Base-by-base conservation (phyloP, 2,113 vertebrate genomes). In the Atrichornis clamosus region DNA sequence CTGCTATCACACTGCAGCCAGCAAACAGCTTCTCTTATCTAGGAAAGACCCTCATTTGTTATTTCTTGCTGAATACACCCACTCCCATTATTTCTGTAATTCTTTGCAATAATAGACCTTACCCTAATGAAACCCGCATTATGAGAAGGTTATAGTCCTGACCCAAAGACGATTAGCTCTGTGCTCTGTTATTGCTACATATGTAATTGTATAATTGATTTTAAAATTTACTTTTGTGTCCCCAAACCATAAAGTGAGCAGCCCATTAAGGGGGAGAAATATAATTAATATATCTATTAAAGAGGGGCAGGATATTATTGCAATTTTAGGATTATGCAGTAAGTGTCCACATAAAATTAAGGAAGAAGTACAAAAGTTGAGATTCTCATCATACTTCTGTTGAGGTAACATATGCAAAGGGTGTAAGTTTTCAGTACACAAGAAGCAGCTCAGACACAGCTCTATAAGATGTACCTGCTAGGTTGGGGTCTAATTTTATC, bases 171-270 rank as follows among this genome's bases (percentile, higher is more conserved):
- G 98, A 98, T 98, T 98, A 98, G 98, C 97, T 97, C 95, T 97
- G 89, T 96, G 77, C 97, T 96, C 96, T 84, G 89, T 97, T 98
- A 97, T 98, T 97, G 82, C 97, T 98, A 98, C 98, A 98, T 98
- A 95, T 98, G 98, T 98, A 98, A 98, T 98, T 98, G 97, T 97
- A 97, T 98, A 98, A 99, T 98, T 98, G 98, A 98, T 98, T 98
- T 97, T 97, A 97, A 97, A 97, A 97, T 98, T 97, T 98, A 97
- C 97, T 98, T 98, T 97, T 97, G 96, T 97, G 96, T 96, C 93
- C 93, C 65, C 94, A 97, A 96, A 97, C 91, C 89, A 87, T 96
- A 97, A 97, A 94, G 79, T 33, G 89, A 97, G 94, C 92, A 97
- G 96, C 76, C 95, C 89, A 97, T 98, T 98, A 97, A 93, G 86